phyloP scores from a whole-genome alignment of 2,113 vertebrate genomes.

The Cynocephalus volans region DNA sequence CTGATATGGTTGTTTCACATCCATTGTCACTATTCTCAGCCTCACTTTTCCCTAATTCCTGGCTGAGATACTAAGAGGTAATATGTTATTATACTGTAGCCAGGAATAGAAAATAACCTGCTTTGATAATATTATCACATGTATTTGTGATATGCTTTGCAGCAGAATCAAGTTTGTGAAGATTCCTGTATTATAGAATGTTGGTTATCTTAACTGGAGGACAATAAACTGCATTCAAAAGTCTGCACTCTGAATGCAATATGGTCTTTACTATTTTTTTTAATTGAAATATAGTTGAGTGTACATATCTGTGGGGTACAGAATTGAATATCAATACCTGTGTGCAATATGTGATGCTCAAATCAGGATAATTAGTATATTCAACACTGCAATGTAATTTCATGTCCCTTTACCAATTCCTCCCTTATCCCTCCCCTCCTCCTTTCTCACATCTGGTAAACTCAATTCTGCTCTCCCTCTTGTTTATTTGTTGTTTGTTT shows the following conservation, averaged over 20 bases:
- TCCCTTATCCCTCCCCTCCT: no score
- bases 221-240: neutral
- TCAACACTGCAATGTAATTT: no score
- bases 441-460: no score
- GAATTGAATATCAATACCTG: no score
- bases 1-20: neutral
- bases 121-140: neutral
- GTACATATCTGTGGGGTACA: no score
- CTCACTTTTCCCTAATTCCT: neutral
- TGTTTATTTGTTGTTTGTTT: no score
- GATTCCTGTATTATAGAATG: neutral
- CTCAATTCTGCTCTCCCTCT: no score
- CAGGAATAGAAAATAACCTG: neutral
- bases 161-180: neutral
- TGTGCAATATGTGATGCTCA: no score
- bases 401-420: no score
- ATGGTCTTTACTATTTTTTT: neutral
- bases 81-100: fast-evolving
- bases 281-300: no score
- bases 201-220: neutral
- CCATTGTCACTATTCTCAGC: neutral
- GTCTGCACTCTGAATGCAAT: neutral
- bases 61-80: neutral
- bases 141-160: neutral
- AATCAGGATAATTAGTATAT: no score